Evolutionary conservation across 2,888 invertebrate genomes (phyloP), one percentile per base, ranked within the genome.

Genomic region (Rhimphoctona megacephalus): DNA sequence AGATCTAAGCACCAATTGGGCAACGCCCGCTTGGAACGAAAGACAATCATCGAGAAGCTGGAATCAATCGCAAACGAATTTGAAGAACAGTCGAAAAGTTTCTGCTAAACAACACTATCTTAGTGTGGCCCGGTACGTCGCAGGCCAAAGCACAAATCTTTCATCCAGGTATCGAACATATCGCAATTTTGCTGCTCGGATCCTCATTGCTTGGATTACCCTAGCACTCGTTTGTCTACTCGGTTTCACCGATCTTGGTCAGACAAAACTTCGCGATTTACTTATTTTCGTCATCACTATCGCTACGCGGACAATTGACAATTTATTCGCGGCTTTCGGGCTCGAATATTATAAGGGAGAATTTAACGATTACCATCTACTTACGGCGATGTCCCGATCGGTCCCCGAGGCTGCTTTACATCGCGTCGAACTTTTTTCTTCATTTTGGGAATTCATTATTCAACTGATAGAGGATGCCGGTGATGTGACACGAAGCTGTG

Each of bases 71-170:
- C 93, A 93, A 76, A 90, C 90, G 77, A 93, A 92, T 85, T 83
- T 93, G 57, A 95, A 95, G 82, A 94, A 92, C 73, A 90, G 85
- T 30, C 90, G 93, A 33, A 93, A 92, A 73, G 91, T 92, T 1
- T 93, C 94, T 2, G 97, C 96, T 4, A 97, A 97, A 90, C 97
- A 97, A 90, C 97, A 97, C 88, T 98, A 98, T 94, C 94, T 98
- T 88, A 96, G 96, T 89, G 96, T 97, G 88, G 96, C 97, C 89
- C 96, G 98, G 91, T 98, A 98, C 94, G 96, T 97, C 89, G 97
- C 97, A 86, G 98, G 97, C 85, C 95, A 95, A 92, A 94, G 93
- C 92, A 95, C 94, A 87, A 94, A 92, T 90, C 89, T 93, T 64
- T 90, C 92, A 85, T 91, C 91, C 92, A 93, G 93, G 93, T 93